These are phyloP conservation scores for Allolobophora icterica DNA, from an alignment of 2,888 invertebrate genomes.

Conservation along the genomic window DNA sequence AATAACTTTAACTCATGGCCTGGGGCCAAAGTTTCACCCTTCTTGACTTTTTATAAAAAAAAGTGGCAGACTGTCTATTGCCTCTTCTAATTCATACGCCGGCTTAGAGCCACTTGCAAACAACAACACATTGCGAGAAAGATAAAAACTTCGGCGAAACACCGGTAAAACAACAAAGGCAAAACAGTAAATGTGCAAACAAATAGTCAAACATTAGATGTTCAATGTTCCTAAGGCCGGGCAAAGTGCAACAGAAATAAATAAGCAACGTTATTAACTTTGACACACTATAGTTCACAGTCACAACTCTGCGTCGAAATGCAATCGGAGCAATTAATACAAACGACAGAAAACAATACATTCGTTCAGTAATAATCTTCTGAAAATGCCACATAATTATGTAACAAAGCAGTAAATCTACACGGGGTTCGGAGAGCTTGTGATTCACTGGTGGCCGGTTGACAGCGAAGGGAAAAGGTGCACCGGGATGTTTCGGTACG, in stretches of 20 bases:
- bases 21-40: neutral
- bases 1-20: neutral
- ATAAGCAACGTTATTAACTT: neutral
- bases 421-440: neutral
- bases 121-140: conserved; percentile 4
- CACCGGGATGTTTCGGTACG: neutral
- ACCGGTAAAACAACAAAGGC: conserved; percentile 4
- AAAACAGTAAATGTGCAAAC: neutral
- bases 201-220: neutral
- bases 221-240: neutral
- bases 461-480: neutral
- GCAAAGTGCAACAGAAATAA: neutral
- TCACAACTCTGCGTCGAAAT: neutral
- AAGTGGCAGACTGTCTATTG: neutral
- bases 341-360: neutral
- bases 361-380: neutral
- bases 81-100: neutral
- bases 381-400: neutral
- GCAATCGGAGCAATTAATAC: neutral
- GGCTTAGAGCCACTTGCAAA: conserved; percentile 17
- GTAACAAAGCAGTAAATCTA: neutral
- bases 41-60: neutral
- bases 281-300: neutral
- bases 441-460: neutral
- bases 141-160: conserved; percentile 9